These are phyloP conservation scores for Cosmopolites sordidus DNA, from an alignment of 2,888 invertebrate species.

Conservation along the genomic window DNA sequence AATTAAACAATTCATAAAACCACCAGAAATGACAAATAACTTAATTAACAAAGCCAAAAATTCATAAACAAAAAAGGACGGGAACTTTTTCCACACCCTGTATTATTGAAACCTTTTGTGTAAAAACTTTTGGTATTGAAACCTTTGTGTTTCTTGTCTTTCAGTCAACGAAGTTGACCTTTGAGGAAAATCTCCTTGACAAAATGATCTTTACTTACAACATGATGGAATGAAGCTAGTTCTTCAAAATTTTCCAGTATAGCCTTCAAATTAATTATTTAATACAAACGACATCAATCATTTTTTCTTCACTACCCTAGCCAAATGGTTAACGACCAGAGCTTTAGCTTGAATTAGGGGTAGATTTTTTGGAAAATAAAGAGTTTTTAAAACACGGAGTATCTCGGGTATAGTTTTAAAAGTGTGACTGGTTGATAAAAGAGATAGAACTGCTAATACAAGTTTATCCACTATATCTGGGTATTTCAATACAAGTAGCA, in stretches of 20 bases:
- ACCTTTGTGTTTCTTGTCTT: too few relatives aligned
- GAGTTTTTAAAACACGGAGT: conserved; percentile 62
- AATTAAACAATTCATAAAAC: too few relatives aligned
- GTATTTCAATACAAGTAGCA: conserved; percentile 74
- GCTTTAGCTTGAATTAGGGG: conserved; percentile 67
- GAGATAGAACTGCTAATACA: conserved; percentile 71
- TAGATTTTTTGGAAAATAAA: conserved; percentile 58
- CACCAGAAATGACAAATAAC: too few relatives aligned
- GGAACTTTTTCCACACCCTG: too few relatives aligned
- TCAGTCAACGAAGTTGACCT: too few relatives aligned
- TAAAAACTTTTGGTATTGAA: too few relatives aligned
- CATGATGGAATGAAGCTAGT: conserved; percentile 63
- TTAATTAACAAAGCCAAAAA: too few relatives aligned
- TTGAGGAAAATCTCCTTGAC: too few relatives aligned
- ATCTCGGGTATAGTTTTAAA: conserved; percentile 59
- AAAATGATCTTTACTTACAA: too few relatives aligned
- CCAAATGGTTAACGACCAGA: conserved; percentile 61
- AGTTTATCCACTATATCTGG: conserved; percentile 62
- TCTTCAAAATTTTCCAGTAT: conserved; percentile 63
- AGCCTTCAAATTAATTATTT: conserved; percentile 79
- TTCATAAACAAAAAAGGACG: too few relatives aligned
- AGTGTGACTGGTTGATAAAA: conserved; percentile 58
- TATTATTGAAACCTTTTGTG: too few relatives aligned
- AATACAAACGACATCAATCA: conserved; percentile 74
- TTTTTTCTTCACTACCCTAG: conserved; percentile 54